Base-by-base conservation (phyloP, 1,140 invertebrate species). In the Oncopodura yosiiana region DNA sequence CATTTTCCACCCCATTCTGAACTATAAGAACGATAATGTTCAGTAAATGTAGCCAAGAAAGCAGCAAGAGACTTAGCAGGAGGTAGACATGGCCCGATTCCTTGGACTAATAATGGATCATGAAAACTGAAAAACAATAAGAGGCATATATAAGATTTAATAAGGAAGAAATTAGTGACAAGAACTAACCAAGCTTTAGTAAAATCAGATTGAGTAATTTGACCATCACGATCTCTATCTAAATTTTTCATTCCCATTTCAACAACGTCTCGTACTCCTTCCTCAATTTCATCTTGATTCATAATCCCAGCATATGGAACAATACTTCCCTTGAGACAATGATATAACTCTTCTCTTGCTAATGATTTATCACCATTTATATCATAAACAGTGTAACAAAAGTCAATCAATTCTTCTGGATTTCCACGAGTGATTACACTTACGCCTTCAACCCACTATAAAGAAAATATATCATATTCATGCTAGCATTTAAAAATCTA, bases 251-350 rank as follows among this genome's bases (percentile, higher is more conserved):
- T 69, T 53, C 85, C 72, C n/a, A 86, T 75, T 57, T 93, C 88
- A 19, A 87, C 80, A 66, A 92, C 72, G 62, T 93, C 87, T 78
- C 83, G 80, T 0, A 90, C 85, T 11, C 84, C 82, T 71, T 94
- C 89, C 64, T 93, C 88, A 0, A 87, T 86, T 68, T 94, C 89
- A 50, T 86, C 84, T 36, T 48, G 6, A 16, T 46, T 27, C 51
- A 86, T 84, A 69, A 69, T 68, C 24, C 49, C 56, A 36, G 37
- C 66, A 86, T 84, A 62, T 82, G 75, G 78, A 8, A 79, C 74
- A 12, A 82, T 51, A 45, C 77, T 79, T 9, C 76, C 78, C 65
- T 81, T 86, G 3, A 94, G 73, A 53, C 93, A 70, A 41, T 82
- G 80, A 66, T 90, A 91, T 78, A 93, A 87, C 68, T 93, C 88